Conservation (phyloP, 2,113 vertebrate genomes). For the Numenius arquata region DNA sequence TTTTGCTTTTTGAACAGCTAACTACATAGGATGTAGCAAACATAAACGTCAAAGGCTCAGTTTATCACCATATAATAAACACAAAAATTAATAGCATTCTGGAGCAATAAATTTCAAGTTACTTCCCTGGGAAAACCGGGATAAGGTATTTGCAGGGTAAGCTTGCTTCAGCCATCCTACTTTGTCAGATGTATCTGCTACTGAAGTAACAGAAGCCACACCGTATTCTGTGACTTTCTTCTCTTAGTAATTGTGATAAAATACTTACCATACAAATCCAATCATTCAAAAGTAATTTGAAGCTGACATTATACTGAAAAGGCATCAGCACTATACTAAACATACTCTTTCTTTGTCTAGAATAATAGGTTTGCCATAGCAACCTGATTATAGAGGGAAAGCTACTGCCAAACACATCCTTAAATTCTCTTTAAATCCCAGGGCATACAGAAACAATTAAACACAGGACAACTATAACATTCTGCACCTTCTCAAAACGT, state of each 20-base stretch:
- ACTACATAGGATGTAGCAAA: background rate
- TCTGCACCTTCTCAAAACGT: constrained; percentile 11
- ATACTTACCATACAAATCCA: constrained; percentile 18
- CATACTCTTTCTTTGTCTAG: constrained; percentile 43
- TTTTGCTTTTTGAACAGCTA: background rate
- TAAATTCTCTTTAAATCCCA: constrained; percentile 58
- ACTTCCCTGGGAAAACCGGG: background rate
- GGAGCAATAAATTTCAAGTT: background rate
- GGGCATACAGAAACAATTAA: constrained; percentile 53
- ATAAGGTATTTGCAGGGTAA: background rate
- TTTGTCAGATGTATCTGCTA: background rate
- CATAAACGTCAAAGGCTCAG: background rate
- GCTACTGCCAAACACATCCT: constrained; percentile 39
- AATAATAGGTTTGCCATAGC: constrained; percentile 77
- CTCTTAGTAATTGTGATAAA: constrained; percentile 15
- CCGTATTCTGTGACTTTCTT: background rate
- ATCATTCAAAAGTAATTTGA: constrained; percentile 60
- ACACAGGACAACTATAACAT: constrained; percentile 22
- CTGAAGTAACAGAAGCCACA: background rate
- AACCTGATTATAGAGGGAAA: constrained; percentile 65
- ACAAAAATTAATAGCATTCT: background rate
- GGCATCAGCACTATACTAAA: constrained; percentile 60
- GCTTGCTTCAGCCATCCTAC: background rate
- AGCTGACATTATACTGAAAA: constrained; percentile 56
- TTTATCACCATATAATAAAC: background rate